A percentile compares a stretch with the other conserved stretches of the same genome.
phyloP scores from a whole-genome alignment of 2,888 invertebrate genomes.

The Polietes domitor region DNA sequence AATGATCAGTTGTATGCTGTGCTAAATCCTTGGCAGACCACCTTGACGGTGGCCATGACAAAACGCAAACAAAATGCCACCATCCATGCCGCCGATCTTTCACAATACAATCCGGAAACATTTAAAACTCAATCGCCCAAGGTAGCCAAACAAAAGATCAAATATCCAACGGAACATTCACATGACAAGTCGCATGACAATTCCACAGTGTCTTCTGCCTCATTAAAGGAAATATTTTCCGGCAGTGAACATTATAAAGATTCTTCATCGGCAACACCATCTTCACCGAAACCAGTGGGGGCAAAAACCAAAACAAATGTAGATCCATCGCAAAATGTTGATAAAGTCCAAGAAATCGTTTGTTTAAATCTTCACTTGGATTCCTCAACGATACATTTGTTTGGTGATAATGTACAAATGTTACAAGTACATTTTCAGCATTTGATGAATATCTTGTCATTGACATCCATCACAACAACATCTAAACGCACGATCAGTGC shows the following conservation, averaged over 20 bases:
- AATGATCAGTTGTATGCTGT: slow-evolving; percentile 74
- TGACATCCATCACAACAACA: neutral
- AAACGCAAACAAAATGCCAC: slow-evolving; percentile 58
- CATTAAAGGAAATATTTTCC: slow-evolving; percentile 57
- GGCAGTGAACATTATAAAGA: slow-evolving; percentile 48
- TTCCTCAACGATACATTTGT: slow-evolving; percentile 51
- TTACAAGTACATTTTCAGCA: slow-evolving; percentile 49
- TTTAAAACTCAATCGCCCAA: slow-evolving; percentile 45
- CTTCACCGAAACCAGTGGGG: slow-evolving; percentile 39
- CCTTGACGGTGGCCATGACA: slow-evolving; percentile 76
- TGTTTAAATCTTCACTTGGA: slow-evolving; percentile 62
- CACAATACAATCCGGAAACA: slow-evolving; percentile 1
- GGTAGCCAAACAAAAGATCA: slow-evolving; percentile 30
- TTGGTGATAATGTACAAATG: slow-evolving; percentile 53
- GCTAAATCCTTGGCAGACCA: slow-evolving; percentile 76
- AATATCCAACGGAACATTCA: slow-evolving; percentile 28
- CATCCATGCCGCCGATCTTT: slow-evolving; percentile 9
- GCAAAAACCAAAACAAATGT: slow-evolving; percentile 19
- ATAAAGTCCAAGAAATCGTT: slow-evolving; percentile 55
- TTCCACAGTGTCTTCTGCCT: slow-evolving; percentile 56
- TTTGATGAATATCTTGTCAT: slow-evolving; percentile 43
- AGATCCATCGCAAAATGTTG: neutral
- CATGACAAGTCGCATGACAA: slow-evolving; percentile 34
- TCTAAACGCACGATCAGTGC: neutral
- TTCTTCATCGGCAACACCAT: slow-evolving; percentile 38